A percentile compares a stretch with the other conserved stretches of the same genome.
These are phyloP conservation scores for Nephrocerus scutellatus DNA, from an alignment of 2,888 invertebrate species.

Conservation along the genomic window DNA sequence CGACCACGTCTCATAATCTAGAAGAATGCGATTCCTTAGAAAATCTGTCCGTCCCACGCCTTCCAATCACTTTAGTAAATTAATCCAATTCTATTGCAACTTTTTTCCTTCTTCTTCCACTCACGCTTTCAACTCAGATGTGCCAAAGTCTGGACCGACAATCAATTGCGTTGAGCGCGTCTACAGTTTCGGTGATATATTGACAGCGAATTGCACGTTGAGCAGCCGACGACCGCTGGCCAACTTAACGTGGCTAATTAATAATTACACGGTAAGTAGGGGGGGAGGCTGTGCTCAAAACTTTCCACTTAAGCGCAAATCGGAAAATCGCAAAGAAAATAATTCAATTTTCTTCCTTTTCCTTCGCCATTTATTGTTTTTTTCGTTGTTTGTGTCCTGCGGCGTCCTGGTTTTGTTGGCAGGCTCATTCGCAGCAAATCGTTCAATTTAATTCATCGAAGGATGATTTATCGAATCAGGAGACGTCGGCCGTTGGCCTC, in stretches of 20 bases:
- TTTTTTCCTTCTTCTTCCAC: slow-evolving; percentile 2
- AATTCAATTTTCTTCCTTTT: too few relatives aligned
- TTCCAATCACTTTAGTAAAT: slow-evolving; percentile 2
- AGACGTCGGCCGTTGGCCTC: slow-evolving; percentile 15
- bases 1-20: too few relatives aligned
- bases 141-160: slow-evolving; percentile 16
- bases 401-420: too few relatives aligned
- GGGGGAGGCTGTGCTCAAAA: too few relatives aligned
- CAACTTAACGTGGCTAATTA: slow-evolving; percentile 23
- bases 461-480: slow-evolving; percentile 11
- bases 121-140: slow-evolving; percentile 6
- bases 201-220: slow-evolving; percentile 21
- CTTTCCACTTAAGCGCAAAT: too few relatives aligned
- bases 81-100: too few relatives aligned
- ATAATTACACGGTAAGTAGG: slow-evolving; percentile 20
- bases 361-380: too few relatives aligned
- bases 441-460: too few relatives aligned
- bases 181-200: slow-evolving; percentile 31
- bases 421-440: too few relatives aligned
- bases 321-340: too few relatives aligned
- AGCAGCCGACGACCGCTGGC: slow-evolving; percentile 17
- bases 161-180: slow-evolving; percentile 14
- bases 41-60: not conserved
- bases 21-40: not conserved
- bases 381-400: too few relatives aligned